These are phyloP conservation scores for Porites divaricata DNA, from an alignment of 92 coral and sea anemone species.

Conservation along the genomic window DNA sequence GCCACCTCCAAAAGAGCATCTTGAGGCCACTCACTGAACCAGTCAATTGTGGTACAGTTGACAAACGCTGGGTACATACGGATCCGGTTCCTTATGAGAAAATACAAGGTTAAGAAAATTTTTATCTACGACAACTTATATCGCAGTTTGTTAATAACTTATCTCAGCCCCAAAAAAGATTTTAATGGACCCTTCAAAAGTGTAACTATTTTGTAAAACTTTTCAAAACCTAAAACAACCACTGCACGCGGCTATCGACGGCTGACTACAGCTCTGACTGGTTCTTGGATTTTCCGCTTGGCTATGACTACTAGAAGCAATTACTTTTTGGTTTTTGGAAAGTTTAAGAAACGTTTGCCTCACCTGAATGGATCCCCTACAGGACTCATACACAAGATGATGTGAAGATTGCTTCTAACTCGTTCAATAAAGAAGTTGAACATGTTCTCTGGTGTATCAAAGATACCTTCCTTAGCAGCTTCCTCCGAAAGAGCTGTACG, in stretches of 20 bases:
- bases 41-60: slow-evolving; percentile 98
- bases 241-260: too few species aligned
- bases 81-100: slow-evolving; percentile 82
- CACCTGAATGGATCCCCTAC: slow-evolving; percentile 99
- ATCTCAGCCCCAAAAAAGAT: too few species aligned
- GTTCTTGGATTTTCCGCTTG: too few species aligned
- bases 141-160: background rate
- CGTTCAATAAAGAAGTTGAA: slow-evolving; percentile 93
- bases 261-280: too few species aligned
- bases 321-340: too few species aligned
- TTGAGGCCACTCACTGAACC: slow-evolving; percentile 99
- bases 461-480: slow-evolving; percentile 88
- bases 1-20: slow-evolving; percentile 99
- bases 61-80: slow-evolving; percentile 99
- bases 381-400: slow-evolving; percentile 98
- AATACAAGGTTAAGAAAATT: background rate
- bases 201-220: too few species aligned
- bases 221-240: too few species aligned
- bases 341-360: too few species aligned
- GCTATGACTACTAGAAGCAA: too few species aligned
- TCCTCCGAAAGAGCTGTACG: slow-evolving; percentile 87
- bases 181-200: too few species aligned
- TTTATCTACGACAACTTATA: background rate
- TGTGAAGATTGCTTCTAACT: slow-evolving; percentile 95
- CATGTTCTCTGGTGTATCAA: slow-evolving; percentile 95